These are phyloP conservation scores for Bos indicus DNA, from an alignment of 2,113 vertebrate species.

Conservation along the genomic window DNA sequence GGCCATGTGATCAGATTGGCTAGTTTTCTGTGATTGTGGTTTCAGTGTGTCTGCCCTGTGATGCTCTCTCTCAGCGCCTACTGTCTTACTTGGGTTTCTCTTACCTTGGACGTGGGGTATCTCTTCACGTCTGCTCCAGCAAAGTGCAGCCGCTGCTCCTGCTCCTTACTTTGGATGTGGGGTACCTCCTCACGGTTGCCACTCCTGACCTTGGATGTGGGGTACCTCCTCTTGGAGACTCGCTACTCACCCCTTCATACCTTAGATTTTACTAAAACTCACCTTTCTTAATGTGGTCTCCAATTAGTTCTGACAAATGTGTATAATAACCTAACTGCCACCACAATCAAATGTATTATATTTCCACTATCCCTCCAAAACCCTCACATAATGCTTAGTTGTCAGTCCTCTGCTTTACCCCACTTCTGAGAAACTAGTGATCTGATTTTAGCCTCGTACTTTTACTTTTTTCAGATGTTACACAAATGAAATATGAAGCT, in stretches of 20 bases:
- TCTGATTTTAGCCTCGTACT: neutral
- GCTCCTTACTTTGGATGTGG: neutral
- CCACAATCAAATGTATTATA: neutral
- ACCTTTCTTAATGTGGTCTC: neutral
- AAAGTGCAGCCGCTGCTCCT: accelerated
- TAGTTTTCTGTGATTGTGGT: neutral
- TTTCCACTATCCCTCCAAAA: neutral
- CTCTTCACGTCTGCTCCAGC: neutral
- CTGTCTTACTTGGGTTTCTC: neutral
- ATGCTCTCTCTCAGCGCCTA: neutral
- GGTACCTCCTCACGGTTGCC: accelerated
- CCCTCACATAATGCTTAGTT: neutral
- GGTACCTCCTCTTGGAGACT: neutral
- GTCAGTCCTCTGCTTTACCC: neutral
- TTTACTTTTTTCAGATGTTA: neutral
- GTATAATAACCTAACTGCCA: neutral
- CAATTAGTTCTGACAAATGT: neutral
- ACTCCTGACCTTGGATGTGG: neutral
- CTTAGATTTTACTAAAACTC: neutral
- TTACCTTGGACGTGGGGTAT: neutral
- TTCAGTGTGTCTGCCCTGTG: neutral
- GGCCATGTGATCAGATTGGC: neutral
- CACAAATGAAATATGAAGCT: neutral
- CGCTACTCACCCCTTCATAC: accelerated
- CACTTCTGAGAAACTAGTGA: neutral